Base-by-base conservation (phyloP, 1,140 invertebrate species). In the Neuroterus valhalla region DNA sequence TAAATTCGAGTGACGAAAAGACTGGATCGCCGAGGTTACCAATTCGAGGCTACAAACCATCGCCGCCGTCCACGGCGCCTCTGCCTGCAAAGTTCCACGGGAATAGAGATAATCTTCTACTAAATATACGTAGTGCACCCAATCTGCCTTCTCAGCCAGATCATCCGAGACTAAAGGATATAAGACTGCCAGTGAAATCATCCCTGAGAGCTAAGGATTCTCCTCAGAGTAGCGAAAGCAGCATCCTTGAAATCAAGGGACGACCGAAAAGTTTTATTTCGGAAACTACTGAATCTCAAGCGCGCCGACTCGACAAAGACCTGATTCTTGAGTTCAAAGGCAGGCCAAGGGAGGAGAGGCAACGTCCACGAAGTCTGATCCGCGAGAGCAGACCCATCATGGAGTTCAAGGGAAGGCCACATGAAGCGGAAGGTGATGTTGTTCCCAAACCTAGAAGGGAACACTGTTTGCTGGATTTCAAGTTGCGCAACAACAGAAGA, bases 11-110 rank as follows among this genome's bases (percentile, higher is more conserved):
- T 68, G 92, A 93, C 81, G 91, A 88, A 79, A 88, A 89, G 75
- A 88, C 86, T 31, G 88, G 74, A 67, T 88, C 83, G 42, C 84
- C 82, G 44, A 84, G 87, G 71, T 66, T 90, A 73, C 86, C 88
- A 2, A 81, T 87, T 45, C 88, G 93, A 55, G 91, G 93, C 14
- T 95, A 94, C 78, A 94, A 94, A 2, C 94, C 94, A 10, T 95
- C 94, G 14, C 94, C 95, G 17, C 95, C 95, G 21, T 95, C 95
- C 23, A 96, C 94, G 14, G 94, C 94, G 1, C 95, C 95, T 15
- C 87, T 96, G 73, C 94, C 95, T 2, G 92, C 94, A 72, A 96
- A 96, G 87, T 96, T 96, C 89, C 94, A 95, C 80, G 91, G 92
- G 31, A 94, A 93, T 82, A 93, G 93, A 78, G 91, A 93, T 45